Conservation (phyloP, 2,888 invertebrate genomes). For the Volucella zonaria region DNA sequence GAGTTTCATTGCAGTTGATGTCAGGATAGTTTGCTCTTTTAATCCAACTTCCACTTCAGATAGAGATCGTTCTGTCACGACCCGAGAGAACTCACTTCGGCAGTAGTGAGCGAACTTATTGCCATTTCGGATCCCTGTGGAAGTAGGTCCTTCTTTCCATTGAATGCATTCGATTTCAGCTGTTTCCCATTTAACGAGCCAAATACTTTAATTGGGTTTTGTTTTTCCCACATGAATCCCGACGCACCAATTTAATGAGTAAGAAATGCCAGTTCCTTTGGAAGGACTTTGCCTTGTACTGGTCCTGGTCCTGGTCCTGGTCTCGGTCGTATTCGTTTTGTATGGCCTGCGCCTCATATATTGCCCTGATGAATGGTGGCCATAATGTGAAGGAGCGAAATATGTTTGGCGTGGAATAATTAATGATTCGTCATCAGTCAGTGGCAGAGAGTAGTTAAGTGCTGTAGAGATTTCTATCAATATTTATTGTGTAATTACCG, state of each 20-base stretch:
- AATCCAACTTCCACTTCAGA: too few species aligned
- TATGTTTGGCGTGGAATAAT: constrained; percentile 63
- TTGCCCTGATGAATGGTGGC: constrained; percentile 25
- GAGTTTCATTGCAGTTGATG: too few species aligned
- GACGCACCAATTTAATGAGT: constrained; percentile 52
- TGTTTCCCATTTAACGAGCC: constrained; percentile 60
- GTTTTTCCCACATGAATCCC: constrained; percentile 50
- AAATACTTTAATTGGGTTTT: constrained; percentile 70
- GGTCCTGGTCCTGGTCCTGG: too few species aligned
- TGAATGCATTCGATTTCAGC: constrained; percentile 57
- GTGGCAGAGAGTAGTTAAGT: constrained; percentile 54
- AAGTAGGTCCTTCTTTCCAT: background rate
- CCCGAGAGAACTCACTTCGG: too few species aligned
- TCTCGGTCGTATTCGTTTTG: too few species aligned
- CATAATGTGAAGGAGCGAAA: constrained; percentile 44
- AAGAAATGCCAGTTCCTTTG: constrained; percentile 38
- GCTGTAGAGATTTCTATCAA: constrained; percentile 69
- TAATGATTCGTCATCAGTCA: constrained; percentile 72
- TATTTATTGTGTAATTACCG: constrained; percentile 73
- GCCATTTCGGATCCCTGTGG: too few species aligned
- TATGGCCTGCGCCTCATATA: background rate
- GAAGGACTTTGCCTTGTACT: background rate
- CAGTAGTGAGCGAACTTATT: too few species aligned
- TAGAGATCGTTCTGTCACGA: too few species aligned
- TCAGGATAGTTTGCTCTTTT: too few species aligned